phyloP scores from a whole-genome alignment of 2,113 vertebrate species.

The Herpailurus yagouaroundi region DNA sequence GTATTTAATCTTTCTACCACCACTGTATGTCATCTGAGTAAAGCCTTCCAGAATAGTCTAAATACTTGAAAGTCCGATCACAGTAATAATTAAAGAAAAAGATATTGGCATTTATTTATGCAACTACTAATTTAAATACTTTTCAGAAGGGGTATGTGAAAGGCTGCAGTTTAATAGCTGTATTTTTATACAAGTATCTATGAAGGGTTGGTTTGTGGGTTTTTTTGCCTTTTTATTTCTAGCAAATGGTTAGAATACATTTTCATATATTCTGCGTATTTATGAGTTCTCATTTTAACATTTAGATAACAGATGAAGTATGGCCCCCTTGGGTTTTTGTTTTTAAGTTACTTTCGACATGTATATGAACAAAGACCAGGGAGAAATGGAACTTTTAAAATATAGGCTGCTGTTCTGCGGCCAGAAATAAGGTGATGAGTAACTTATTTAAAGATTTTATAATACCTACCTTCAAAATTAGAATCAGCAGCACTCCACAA shows the following conservation, averaged over 20 bases:
- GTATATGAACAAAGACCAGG: slow-evolving; percentile 2
- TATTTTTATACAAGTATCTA: slow-evolving; percentile 58
- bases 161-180: slow-evolving; percentile 38
- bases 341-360: slow-evolving; percentile 29
- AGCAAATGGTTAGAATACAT: slow-evolving; percentile 58
- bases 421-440: slow-evolving; percentile 54
- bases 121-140: slow-evolving; percentile 43
- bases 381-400: slow-evolving; percentile 39
- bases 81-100: neutral
- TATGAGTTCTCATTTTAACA: slow-evolving; percentile 54
- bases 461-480: slow-evolving; percentile 76
- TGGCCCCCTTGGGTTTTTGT: slow-evolving; percentile 38
- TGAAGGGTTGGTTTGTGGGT: neutral
- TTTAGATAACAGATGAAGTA: slow-evolving; percentile 20
- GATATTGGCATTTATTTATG: slow-evolving; percentile 69
- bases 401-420: slow-evolving; percentile 54
- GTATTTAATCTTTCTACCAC: slow-evolving; percentile 64
- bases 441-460: slow-evolving; percentile 62
- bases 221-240: neutral
- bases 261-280: slow-evolving; percentile 45
- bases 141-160: neutral
- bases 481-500: slow-evolving; percentile 74
- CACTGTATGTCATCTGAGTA: slow-evolving; percentile 23
- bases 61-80: neutral
- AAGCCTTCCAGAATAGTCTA: neutral